Conservation (phyloP, 1,140 invertebrate genomes). For the Meloidogyne exigua region DNA sequence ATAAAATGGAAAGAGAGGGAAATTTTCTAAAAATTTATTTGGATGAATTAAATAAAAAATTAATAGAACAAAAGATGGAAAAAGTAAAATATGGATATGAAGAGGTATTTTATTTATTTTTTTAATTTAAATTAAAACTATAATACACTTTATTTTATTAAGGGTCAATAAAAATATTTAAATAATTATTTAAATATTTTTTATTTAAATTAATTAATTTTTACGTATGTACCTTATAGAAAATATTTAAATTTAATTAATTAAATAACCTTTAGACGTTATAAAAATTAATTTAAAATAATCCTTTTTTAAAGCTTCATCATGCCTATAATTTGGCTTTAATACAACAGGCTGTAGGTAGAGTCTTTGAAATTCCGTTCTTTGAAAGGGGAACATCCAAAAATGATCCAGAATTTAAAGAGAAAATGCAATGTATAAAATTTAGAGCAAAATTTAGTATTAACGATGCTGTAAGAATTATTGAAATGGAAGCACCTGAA, state of each 20-base stretch:
- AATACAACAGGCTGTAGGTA: neutral
- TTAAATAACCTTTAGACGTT: neutral
- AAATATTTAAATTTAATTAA: too few species aligned
- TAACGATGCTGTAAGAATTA: neutral
- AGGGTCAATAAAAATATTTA: too few species aligned
- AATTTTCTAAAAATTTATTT: slow-evolving; percentile 13
- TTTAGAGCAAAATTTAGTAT: neutral
- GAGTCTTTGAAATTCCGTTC: slow-evolving; percentile 6
- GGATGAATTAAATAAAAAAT: neutral
- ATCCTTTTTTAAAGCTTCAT: neutral
- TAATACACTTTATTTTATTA: neutral
- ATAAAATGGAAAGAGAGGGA: slow-evolving; percentile 8
- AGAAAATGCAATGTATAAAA: neutral
- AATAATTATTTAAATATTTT: too few species aligned
- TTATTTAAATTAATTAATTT: too few species aligned
- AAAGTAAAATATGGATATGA: slow-evolving; percentile 1
- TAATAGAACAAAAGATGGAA: neutral
- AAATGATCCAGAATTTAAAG: slow-evolving; percentile 12
- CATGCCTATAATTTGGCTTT: slow-evolving; percentile 11
- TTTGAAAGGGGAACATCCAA: slow-evolving; percentile 7
- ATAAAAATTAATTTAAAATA: neutral
- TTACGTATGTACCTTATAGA: too few species aligned
- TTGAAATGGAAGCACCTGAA: slow-evolving; percentile 17
- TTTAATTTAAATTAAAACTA: neutral
- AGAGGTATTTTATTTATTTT: neutral